Base-by-base conservation (phyloP, 2,113 vertebrate species). In the Sialia sialis region DNA sequence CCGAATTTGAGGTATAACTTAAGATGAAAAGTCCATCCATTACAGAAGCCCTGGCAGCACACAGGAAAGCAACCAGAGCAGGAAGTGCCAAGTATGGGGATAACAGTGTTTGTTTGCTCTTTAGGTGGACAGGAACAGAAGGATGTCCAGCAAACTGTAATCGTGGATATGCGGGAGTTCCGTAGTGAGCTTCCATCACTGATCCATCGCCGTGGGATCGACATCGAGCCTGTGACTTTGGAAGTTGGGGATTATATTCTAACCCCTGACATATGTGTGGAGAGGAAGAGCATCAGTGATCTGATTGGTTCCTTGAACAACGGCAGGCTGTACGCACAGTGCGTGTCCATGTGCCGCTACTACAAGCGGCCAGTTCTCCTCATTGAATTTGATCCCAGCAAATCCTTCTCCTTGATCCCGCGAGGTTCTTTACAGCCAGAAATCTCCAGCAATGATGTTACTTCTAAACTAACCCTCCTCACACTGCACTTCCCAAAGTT, bases 241-340 rank as follows among this genome's bases (percentile, higher is more conserved):
- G 98, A 99, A 90, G 99, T 99, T 1, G 99, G 99, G 1, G 99
- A 99, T 96, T 99, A 99, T 84, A 99, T 99, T 79, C 98, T 99
- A 43, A 99, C 98, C 2, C 98, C 99, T 1, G 99, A 99, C 29
- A 97, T 98, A 34, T 99, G 99, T 1, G 98, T 99, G 26, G 99
- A 99, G 94, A 98, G 99, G 63, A 99, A 99, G 82, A 99, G 99
- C 16, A 95, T 99, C 95, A 99, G 99, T 0, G 99, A 99, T 26
- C 97, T 99, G 93, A 99, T 99, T 0, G 98, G 99, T 15, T 99
- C 99, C 1, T 48, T 99, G 8, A 99, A 98, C 91, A 99, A 98
- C 2, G 99, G 99, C 7, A 97, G 99, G 22, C 98, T 99, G 12
- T 99, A 99, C 41, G 75, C 98, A 6, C 99, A 99, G 92, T 99